These are phyloP conservation scores for Falco biarmicus DNA, from an alignment of 2,797 vertebrate genomes.

Conservation along the genomic window DNA sequence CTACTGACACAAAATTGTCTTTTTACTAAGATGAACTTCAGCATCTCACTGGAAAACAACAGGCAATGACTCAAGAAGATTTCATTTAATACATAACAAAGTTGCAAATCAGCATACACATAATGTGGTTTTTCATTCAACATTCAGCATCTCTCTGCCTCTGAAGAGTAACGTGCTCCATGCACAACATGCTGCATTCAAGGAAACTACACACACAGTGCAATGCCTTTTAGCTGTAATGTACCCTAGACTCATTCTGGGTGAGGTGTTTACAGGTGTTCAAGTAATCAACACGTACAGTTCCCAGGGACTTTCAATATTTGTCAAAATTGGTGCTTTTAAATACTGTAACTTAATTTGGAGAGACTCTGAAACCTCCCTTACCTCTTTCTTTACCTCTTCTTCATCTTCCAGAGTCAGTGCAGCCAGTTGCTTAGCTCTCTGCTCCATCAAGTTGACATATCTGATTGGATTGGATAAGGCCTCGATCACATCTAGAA, in stretches of 20 bases:
- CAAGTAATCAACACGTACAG: background rate
- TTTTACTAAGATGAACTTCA: background rate
- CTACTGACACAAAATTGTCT: background rate
- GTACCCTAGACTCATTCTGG: background rate
- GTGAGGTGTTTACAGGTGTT: background rate
- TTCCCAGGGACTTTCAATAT: background rate
- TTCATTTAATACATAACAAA: background rate
- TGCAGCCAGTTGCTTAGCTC: constrained; percentile 93
- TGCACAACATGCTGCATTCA: background rate
- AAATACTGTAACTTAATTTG: background rate
- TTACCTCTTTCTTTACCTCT: constrained; percentile 91
- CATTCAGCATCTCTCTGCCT: background rate
- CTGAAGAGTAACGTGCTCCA: background rate
- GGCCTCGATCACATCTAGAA: constrained; percentile 94
- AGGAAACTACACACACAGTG: background rate
- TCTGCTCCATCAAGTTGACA: constrained; percentile 97
- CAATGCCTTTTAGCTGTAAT: background rate
- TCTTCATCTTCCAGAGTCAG: constrained; percentile 96
- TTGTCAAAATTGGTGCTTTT: background rate
- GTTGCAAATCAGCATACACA: background rate
- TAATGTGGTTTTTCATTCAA: background rate
- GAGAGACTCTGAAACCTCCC: background rate
- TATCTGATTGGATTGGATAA: constrained; percentile 98
- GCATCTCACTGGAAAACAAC: background rate
- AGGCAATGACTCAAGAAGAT: background rate